These are phyloP conservation scores for Nymphicus hollandicus DNA, from an alignment of 2,113 vertebrate species.

Conservation along the genomic window DNA sequence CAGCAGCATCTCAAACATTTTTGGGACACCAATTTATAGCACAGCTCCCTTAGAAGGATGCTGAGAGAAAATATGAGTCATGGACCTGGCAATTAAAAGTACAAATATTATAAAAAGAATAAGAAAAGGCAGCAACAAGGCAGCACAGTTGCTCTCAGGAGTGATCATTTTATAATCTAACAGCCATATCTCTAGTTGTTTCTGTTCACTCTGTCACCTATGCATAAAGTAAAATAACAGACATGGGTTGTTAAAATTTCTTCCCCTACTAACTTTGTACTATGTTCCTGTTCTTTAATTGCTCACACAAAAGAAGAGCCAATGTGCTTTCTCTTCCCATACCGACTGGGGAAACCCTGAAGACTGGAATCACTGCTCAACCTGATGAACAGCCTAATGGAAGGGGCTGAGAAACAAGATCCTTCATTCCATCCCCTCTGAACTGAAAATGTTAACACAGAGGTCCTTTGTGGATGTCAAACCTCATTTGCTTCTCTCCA, in stretches of 20 bases:
- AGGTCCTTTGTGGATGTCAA: background rate
- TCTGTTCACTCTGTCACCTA: background rate
- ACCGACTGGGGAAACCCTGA: accelerated
- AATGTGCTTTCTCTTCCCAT: background rate
- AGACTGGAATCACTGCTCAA: background rate
- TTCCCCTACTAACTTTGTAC: background rate
- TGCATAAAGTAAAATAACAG: background rate
- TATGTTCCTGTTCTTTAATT: background rate
- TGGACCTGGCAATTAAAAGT: background rate
- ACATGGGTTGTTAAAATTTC: background rate
- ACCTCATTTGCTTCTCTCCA: background rate
- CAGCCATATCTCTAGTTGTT: background rate
- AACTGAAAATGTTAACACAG: background rate
- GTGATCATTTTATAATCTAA: background rate
- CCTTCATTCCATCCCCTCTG: background rate
- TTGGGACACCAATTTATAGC: background rate
- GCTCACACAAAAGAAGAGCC: background rate
- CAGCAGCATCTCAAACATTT: background rate
- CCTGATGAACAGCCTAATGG: background rate
- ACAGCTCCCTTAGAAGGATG: background rate
- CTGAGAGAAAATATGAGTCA: background rate
- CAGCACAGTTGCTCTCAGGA: background rate
- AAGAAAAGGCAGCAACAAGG: background rate
- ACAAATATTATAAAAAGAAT: background rate
- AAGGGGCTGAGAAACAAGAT: background rate